Evolutionary conservation across 2,888 invertebrate genomes (phyloP).

Genomic region (Meiosimyza decipiens): DNA sequence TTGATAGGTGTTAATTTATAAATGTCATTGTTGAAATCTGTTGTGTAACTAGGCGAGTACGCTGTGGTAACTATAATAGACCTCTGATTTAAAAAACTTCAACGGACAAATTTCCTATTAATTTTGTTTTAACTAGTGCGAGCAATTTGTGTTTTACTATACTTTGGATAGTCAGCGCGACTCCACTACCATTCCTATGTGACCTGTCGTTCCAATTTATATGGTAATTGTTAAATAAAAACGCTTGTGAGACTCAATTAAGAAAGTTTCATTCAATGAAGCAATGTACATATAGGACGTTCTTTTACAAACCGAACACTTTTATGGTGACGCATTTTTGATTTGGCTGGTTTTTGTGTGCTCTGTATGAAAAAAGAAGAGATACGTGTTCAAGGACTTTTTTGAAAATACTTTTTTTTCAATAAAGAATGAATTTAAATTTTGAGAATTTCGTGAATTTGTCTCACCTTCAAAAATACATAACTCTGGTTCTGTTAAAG

Average conservation of each 20-base stretch:
- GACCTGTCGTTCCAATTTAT: neutral
- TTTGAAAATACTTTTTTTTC: no score
- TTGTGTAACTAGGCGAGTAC: neutral
- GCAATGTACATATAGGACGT: constrained; percentile 13
- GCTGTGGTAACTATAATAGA: neutral
- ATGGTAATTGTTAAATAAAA: no score
- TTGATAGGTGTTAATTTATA: no score
- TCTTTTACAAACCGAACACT: no score
- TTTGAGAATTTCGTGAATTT: no score
- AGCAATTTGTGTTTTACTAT: neutral
- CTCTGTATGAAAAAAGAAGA: no score
- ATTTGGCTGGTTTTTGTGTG: no score
- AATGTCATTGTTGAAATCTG: neutral
- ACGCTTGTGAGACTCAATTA: neutral
- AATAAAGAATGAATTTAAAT: no score
- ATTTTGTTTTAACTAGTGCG: constrained; percentile 5
- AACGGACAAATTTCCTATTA: neutral
- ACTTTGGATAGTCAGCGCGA: neutral
- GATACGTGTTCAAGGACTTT: no score
- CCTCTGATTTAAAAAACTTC: neutral
- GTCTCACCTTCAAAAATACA: no score
- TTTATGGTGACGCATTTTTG: no score
- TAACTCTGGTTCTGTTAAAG: no score
- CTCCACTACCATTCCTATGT: neutral
- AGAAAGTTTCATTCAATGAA: neutral